Base-by-base conservation (phyloP, 2,797 vertebrate genomes). In the Pseudomugil gertrudae region DNA sequence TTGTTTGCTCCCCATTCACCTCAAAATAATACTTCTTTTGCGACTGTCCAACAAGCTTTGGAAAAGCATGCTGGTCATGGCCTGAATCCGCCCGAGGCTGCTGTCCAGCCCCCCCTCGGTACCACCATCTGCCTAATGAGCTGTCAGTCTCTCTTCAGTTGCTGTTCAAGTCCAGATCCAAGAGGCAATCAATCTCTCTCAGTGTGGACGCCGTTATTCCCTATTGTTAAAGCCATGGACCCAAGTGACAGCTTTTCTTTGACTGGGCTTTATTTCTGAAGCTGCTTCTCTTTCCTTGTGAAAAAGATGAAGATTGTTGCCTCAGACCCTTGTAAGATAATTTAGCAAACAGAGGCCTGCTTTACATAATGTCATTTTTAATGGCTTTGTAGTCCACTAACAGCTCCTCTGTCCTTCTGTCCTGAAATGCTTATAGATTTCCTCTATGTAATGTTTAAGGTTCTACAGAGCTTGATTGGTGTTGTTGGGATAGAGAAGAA, bases 71-170 rank as follows among this genome's bases (percentile, higher is more conserved):
- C 78, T 69, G 78, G 72, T 84, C 62, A 50, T 32, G 52, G 81
- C 73, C 70, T 24, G 57, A 84, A 76, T 70, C 74, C 71, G 73
- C 80, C 71, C 76, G 55, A 72, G 58, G 66, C 66, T 64, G 54
- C 66, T 72, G 56, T 84, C 82, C 76, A 77, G 72, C 79, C 83
- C 74, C 76, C 81, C 77, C 73, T 75, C 75, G 82, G 83, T 65
- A 74, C 62, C 59, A 72, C 92, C 91, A 92, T 92, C 91, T 93
- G 91, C 81, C 89, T 91, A 92, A 93, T 92, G 91, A 90, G 72
- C 81, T 91, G 90, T 91, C 92, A 83, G 66, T 91, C 90, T 84
- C 80, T 81, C 87, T 84, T 87, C 72, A 60, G 82, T 83, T 75
- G 73, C 77, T 36, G 38, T 69, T 78, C 80, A 74, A 83, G 69